phyloP scores from a whole-genome alignment of 2,888 invertebrate genomes.

The Tetranychus truncatus region DNA sequence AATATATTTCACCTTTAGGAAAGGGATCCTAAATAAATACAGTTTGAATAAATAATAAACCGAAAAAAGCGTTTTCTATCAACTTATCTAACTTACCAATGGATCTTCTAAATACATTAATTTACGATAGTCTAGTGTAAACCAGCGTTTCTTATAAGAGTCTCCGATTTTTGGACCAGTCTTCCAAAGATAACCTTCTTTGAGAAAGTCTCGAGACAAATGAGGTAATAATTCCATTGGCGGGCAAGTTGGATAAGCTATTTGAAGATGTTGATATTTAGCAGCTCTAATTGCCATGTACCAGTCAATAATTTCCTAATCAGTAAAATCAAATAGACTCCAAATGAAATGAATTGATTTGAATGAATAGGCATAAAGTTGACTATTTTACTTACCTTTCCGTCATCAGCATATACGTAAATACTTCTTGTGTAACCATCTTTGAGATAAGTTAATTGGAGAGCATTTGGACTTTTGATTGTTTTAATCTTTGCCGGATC shows the following conservation, averaged over 20 bases:
- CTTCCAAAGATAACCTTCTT: slow-evolving; percentile 74
- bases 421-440: slow-evolving; percentile 69
- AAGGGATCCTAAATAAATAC: slow-evolving; percentile 47
- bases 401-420: slow-evolving; percentile 65
- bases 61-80: too few relatives aligned
- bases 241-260: slow-evolving; percentile 50
- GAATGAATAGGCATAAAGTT: not conserved
- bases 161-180: slow-evolving; percentile 64
- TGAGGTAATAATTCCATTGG: slow-evolving; percentile 41
- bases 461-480: slow-evolving; percentile 54
- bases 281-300: slow-evolving; percentile 63
- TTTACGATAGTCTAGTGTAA: slow-evolving; percentile 57
- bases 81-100: slow-evolving; percentile 39
- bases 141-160: slow-evolving; percentile 68
- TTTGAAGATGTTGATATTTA: slow-evolving; percentile 59
- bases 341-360: not conserved
- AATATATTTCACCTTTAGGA: slow-evolving; percentile 74
- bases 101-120: slow-evolving; percentile 82
- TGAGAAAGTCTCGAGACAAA: slow-evolving; percentile 59
- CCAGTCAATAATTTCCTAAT: slow-evolving; percentile 57
- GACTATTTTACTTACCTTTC: slow-evolving; percentile 39
- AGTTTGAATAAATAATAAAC: not conserved
- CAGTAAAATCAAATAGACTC: slow-evolving; percentile 8
- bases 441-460: slow-evolving; percentile 66
- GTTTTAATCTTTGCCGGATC: slow-evolving; percentile 44